A percentile compares a stretch with the other conserved stretches of the same genome.
These are phyloP conservation scores for Glomeris maerens DNA, from an alignment of 1,140 invertebrate genomes.

Conservation along the genomic window DNA sequence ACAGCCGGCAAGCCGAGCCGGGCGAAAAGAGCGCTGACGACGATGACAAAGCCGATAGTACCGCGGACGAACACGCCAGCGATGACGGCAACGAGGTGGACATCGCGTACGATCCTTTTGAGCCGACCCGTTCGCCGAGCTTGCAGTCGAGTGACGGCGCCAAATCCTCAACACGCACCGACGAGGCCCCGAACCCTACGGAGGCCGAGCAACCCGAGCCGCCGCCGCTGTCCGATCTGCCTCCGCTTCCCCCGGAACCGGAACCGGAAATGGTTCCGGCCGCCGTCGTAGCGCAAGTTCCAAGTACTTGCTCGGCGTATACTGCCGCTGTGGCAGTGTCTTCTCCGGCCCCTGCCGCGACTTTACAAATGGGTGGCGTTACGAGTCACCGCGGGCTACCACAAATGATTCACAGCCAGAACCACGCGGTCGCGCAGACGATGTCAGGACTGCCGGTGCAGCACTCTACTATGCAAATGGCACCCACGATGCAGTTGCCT, in stretches of 20 bases:
- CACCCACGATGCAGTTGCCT: not conserved
- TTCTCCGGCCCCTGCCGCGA: no score
- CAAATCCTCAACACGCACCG: not conserved
- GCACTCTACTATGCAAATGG: not conserved
- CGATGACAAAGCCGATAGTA: no score
- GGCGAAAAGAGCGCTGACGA: not conserved
- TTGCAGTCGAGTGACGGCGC: constrained; percentile 19
- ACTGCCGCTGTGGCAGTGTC: no score
- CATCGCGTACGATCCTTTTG: constrained; percentile 77
- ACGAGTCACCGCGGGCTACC: no score
- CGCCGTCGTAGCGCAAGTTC: no score
- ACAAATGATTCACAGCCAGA: no score
- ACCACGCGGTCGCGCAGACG: no score
- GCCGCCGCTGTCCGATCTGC: constrained; percentile 18
- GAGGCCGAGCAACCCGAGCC: constrained; percentile 15
- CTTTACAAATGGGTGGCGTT: no score
- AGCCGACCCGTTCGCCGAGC: constrained; percentile 66
- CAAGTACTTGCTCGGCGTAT: no score
- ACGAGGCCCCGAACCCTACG: constrained; percentile 12
- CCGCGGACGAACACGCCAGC: not conserved
- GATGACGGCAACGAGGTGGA: constrained; percentile 15
- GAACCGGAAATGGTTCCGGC: no score
- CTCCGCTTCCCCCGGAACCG: constrained; percentile 19
- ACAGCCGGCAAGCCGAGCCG: not conserved
- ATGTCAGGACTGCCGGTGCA: not conserved